These are phyloP conservation scores for Neolamprologus devosi DNA, from an alignment of 2,113 vertebrate species.

Conservation along the genomic window DNA sequence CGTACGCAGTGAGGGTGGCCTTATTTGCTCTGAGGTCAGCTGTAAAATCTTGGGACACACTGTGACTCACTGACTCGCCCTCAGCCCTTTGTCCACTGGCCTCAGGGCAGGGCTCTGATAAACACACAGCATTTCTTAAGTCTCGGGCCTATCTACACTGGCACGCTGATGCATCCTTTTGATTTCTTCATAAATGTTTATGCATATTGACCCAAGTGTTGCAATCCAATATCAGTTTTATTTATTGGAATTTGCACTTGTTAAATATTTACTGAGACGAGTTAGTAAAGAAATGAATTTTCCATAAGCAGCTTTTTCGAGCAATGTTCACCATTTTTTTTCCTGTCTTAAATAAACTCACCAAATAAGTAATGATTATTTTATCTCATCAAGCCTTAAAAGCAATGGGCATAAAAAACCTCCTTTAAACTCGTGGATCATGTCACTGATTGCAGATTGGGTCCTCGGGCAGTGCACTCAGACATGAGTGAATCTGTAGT, in stretches of 20 bases:
- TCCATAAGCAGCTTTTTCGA: not conserved
- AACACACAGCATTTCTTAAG: not conserved
- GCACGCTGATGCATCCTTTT: not conserved
- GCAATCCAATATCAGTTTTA: not conserved
- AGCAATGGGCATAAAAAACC: not conserved
- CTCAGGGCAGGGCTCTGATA: not conserved
- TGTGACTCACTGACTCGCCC: conserved; percentile 40
- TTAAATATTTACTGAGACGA: not conserved
- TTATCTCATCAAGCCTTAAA: not conserved
- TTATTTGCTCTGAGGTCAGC: not conserved
- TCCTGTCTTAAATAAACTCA: not conserved
- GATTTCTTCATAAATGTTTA: not conserved
- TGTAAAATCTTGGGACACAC: not conserved
- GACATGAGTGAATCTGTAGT: not conserved
- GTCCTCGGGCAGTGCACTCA: not conserved
- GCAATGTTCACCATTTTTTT: not conserved
- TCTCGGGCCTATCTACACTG: not conserved
- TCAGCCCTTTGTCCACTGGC: conserved; percentile 13
- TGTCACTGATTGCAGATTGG: not conserved
- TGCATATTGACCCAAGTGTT: not conserved
- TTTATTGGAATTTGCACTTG: not conserved
- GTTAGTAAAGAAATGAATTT: not conserved
- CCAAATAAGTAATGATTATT: not conserved
- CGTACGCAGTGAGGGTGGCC: not conserved
- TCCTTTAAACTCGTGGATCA: not conserved